Evolutionary conservation across 1,140 invertebrate genomes (phyloP).

Genomic region (Drosophila athabasca): DNA sequence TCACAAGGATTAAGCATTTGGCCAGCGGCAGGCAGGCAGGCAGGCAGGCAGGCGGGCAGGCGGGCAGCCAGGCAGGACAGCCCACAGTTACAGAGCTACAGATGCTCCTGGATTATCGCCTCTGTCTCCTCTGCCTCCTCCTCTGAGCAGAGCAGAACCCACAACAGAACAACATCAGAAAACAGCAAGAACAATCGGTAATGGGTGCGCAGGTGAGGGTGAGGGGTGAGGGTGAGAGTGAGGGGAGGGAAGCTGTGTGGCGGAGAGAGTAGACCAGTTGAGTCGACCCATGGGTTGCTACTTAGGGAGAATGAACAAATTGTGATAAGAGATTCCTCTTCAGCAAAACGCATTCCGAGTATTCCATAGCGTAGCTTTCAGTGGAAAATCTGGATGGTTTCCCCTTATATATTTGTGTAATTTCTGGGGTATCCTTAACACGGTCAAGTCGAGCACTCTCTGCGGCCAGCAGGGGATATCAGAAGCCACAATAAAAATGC

Average conservation of each 20-base stretch:
- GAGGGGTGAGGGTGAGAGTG: not conserved
- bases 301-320: too few species aligned
- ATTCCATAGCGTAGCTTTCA: too few species aligned
- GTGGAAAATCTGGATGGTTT: too few species aligned
- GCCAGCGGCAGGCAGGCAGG: conserved; percentile 53
- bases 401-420: too few species aligned
- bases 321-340: too few species aligned
- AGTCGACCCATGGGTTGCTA: not conserved
- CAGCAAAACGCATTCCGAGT: too few species aligned
- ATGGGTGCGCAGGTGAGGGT: not conserved
- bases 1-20: conserved; percentile 73
- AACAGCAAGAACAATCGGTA: not conserved
- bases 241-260: not conserved
- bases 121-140: not conserved
- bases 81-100: conserved; percentile 11
- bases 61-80: too few species aligned
- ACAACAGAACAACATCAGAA: not conserved
- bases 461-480: conserved; percentile 23
- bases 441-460: not conserved
- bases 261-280: too few species aligned
- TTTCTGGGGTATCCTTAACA: conserved; percentile 1
- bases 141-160: not conserved
- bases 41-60: not conserved
- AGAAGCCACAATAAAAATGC: conserved; percentile 65
- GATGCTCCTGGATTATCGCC: conserved; percentile 24